phyloP scores from a whole-genome alignment of 2,888 invertebrate species.

The Andrena fulva region DNA sequence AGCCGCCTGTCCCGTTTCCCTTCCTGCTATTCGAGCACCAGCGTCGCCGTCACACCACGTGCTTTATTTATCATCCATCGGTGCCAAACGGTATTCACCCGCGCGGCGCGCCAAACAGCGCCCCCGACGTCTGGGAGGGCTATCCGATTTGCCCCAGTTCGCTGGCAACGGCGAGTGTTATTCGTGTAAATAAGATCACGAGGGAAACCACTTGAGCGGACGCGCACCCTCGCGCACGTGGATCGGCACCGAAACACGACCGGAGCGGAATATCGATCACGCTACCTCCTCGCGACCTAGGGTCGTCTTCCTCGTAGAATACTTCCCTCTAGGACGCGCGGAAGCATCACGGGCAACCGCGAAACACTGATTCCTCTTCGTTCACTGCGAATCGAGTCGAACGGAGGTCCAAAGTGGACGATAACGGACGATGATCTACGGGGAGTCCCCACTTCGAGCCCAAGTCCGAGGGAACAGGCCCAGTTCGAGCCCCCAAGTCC shows the following conservation, averaged over 20 bases:
- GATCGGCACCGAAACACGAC: not conserved
- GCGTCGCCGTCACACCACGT: slow-evolving; percentile 30
- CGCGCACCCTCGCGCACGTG: slow-evolving; percentile 41
- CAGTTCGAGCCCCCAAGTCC: no score
- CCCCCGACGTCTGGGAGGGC: not conserved
- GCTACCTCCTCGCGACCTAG: not conserved
- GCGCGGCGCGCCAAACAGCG: not conserved
- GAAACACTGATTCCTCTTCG: no score
- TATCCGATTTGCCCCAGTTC: slow-evolving; percentile 33
- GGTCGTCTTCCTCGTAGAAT: not conserved
- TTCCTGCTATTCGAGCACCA: not conserved
- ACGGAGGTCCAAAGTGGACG: no score
- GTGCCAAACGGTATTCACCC: slow-evolving; percentile 28
- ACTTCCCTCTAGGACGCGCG: no score
- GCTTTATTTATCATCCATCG: slow-evolving; percentile 48
- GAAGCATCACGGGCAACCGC: no score
- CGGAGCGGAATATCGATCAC: not conserved
- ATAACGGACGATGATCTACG: no score
- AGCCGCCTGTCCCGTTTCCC: not conserved
- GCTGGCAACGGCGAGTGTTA: slow-evolving; percentile 20
- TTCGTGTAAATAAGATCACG: slow-evolving; percentile 11
- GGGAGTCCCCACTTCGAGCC: no score
- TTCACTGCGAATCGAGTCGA: no score
- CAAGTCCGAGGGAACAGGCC: not conserved
- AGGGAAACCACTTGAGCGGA: slow-evolving; percentile 9